These are phyloP conservation scores for Myotis daubentonii DNA, from an alignment of 2,797 vertebrate genomes.

Conservation along the genomic window DNA sequence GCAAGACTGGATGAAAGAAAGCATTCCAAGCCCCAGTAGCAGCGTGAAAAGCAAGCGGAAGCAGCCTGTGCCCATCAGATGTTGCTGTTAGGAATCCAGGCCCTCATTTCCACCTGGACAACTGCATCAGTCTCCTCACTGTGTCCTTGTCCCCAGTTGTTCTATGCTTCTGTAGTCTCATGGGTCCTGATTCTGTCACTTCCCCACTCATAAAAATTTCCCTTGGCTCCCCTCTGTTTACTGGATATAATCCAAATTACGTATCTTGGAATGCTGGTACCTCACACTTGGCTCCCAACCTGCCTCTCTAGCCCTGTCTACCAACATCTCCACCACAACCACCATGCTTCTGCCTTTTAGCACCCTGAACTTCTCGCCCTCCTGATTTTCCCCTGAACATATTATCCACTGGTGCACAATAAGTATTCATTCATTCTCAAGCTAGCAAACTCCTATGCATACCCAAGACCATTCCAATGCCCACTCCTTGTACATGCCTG, in stretches of 20 bases:
- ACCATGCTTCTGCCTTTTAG: background rate
- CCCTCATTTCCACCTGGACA: background rate
- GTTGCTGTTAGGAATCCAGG: too few species aligned
- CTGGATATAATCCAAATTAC: background rate
- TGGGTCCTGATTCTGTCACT: background rate
- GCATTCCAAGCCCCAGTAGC: fast-evolving
- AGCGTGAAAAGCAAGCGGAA: fast-evolving
- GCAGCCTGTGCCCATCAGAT: background rate
- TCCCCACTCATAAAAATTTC: background rate
- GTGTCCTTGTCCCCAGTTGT: background rate
- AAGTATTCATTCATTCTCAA: background rate
- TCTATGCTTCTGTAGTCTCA: background rate
- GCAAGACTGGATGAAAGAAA: background rate
- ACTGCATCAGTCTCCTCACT: background rate
- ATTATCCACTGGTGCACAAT: background rate
- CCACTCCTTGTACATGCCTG: background rate
- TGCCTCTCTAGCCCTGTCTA: background rate
- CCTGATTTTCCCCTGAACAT: background rate
- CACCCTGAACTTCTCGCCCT: background rate
- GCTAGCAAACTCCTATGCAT: background rate
- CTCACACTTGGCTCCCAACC: background rate
- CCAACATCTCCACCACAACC: background rate
- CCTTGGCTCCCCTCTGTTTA: background rate
- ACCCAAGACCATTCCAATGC: background rate
- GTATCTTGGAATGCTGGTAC: background rate